phyloP scores from a whole-genome alignment of 92 coral and sea anemone species.

The Micromussa lordhowensis region DNA sequence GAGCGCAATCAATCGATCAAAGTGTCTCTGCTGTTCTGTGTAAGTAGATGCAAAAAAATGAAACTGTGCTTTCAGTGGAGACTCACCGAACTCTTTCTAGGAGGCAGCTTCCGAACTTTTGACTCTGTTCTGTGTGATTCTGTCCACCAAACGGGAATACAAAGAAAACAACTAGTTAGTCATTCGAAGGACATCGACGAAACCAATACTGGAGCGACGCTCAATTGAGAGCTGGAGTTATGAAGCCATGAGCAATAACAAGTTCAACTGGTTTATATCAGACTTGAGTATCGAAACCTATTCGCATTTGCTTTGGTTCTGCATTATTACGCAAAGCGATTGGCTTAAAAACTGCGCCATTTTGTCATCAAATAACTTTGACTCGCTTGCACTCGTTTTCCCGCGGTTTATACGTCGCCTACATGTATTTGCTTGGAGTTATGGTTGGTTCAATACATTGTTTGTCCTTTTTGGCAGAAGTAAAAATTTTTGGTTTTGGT shows the following conservation, averaged over 20 bases:
- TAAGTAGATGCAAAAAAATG: neutral
- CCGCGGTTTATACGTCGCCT: too few species aligned
- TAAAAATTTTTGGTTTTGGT: too few species aligned
- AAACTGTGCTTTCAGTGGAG: too few species aligned
- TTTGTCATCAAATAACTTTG: too few species aligned
- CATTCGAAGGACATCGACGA: neutral
- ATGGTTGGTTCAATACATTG: too few species aligned
- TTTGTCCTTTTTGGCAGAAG: too few species aligned
- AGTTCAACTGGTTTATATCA: neutral
- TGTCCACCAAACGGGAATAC: neutral
- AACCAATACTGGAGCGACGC: neutral
- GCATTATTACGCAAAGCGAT: too few species aligned
- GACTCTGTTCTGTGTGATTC: slow-evolving; percentile 9
- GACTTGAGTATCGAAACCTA: neutral
- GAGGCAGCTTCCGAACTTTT: slow-evolving; percentile 73
- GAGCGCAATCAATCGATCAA: neutral
- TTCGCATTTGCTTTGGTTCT: too few species aligned
- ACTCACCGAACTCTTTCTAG: slow-evolving; percentile 84
- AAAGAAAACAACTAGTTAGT: neutral
- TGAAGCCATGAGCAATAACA: neutral
- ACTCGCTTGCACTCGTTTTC: too few species aligned
- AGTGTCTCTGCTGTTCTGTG: neutral
- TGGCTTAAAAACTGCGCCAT: too few species aligned
- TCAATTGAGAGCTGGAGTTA: neutral
- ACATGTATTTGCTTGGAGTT: too few species aligned